Conservation (phyloP, 2,113 vertebrate genomes). For the Chamaetylas fuelleborni region DNA sequence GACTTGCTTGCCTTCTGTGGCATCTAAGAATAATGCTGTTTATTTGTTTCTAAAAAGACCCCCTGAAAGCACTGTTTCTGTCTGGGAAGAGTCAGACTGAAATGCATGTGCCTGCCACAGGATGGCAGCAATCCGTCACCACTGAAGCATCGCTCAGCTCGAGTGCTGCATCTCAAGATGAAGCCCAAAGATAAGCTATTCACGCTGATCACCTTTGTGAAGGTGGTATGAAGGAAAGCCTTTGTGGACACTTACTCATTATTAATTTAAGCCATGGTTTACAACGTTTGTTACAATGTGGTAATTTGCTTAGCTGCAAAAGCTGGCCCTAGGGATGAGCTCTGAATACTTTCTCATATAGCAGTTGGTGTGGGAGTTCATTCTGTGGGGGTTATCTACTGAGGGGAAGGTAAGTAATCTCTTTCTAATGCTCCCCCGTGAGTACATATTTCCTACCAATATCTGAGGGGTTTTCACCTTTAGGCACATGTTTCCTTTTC, state of each 20-base stretch:
- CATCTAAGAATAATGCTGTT: neutral
- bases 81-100: neutral
- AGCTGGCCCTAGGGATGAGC: neutral
- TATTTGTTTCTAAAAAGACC: neutral
- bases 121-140: slow-evolving; percentile 41
- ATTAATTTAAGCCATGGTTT: neutral
- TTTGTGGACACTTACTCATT: neutral
- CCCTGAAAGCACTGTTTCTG: neutral
- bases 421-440: neutral
- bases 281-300: neutral
- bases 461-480: neutral
- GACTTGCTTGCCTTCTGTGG: neutral
- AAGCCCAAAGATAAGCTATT: neutral
- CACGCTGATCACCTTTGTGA: neutral
- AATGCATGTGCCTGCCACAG: slow-evolving; percentile 4
- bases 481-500: neutral
- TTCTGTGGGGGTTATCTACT: neutral
- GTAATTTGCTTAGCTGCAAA: neutral
- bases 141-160: neutral
- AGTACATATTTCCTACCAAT: neutral
- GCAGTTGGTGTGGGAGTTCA: neutral
- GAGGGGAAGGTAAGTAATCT: neutral
- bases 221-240: neutral
- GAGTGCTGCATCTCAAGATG: accelerated
- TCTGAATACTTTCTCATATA: neutral